Conservation (phyloP, 2,113 vertebrate species). For the Prolemur simus region DNA sequence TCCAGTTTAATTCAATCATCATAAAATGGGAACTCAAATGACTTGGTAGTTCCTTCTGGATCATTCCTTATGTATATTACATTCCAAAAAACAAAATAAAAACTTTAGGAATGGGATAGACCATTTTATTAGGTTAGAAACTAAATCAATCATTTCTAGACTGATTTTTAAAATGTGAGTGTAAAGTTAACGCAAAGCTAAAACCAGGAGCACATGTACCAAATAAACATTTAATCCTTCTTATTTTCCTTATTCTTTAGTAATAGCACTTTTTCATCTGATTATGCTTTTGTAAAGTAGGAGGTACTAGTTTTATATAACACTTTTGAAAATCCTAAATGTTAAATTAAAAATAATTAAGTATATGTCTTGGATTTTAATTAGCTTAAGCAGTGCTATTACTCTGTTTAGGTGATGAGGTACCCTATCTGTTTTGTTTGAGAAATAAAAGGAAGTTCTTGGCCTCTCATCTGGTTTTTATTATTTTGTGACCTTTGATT, state of each 20-base stretch:
- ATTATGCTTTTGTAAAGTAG: not conserved
- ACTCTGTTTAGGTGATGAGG: not conserved
- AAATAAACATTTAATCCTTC: slow-evolving; percentile 7
- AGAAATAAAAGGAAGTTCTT: not conserved
- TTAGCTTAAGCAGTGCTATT: not conserved
- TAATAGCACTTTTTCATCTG: not conserved
- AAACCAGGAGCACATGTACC: not conserved
- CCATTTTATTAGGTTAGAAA: not conserved
- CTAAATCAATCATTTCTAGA: not conserved
- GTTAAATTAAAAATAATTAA: slow-evolving; percentile 34
- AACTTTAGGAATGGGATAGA: not conserved
- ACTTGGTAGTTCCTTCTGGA: not conserved
- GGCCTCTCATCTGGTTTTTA: slow-evolving; percentile 5
- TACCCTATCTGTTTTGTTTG: not conserved
- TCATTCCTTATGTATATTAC: not conserved
- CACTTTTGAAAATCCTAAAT: not conserved
- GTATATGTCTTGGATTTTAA: slow-evolving; percentile 18
- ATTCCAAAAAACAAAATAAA: not conserved
- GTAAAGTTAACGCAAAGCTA: not conserved
- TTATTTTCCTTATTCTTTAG: not conserved
- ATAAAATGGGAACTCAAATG: not conserved
- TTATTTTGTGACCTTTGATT: slow-evolving; percentile 45
- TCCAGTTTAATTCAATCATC: not conserved
- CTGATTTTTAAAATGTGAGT: not conserved
- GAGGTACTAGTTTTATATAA: not conserved